A percentile compares a stretch with the other conserved stretches of the same genome.
Evolutionary conservation across 1,140 invertebrate genomes (phyloP).

Genomic region (Chymomyza costata): DNA sequence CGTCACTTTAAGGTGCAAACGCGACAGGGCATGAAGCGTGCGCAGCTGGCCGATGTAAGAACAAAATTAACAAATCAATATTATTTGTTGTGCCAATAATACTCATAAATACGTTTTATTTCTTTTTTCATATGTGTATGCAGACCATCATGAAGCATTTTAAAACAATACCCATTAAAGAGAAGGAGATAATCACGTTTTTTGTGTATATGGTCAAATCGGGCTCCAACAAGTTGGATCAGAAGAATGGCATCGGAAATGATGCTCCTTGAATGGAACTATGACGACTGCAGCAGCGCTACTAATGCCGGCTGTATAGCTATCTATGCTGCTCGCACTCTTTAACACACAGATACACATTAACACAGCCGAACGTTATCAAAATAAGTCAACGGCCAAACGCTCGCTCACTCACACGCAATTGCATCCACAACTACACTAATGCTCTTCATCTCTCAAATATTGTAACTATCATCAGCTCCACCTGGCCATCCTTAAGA

Average conservation of each 20-base stretch:
- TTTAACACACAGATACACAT: conserved; percentile 2
- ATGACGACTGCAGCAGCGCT: conserved; percentile 11
- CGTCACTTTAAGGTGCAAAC: conserved; percentile 94
- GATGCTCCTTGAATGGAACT: conserved; percentile 64
- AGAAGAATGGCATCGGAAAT: conserved; percentile 83
- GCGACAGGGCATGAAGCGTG: conserved; percentile 93
- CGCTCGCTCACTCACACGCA: conserved; percentile 4
- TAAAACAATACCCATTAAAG: conserved; percentile 92
- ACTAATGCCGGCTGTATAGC: conserved; percentile 26
- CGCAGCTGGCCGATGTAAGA: conserved; percentile 96
- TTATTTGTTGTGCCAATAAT: too few relatives aligned
- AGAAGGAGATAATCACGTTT: conserved; percentile 96
- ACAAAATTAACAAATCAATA: not conserved
- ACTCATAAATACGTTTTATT: not conserved
- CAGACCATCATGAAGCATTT: conserved; percentile 96
- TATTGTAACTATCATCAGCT: conserved; percentile 11
- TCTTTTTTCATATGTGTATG: conserved; percentile 1
- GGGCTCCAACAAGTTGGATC: conserved; percentile 93
- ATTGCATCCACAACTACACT: conserved; percentile 6
- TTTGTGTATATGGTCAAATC: conserved; percentile 98
- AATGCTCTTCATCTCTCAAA: conserved; percentile 35
- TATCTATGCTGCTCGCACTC: conserved; percentile 19
- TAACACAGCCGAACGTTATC: conserved; percentile 18
- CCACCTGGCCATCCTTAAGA: conserved; percentile 5
- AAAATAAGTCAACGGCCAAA: conserved; percentile 12